Base-by-base conservation (phyloP, 2,797 vertebrate genomes). In the Erpetoichthys calabaricus region DNA sequence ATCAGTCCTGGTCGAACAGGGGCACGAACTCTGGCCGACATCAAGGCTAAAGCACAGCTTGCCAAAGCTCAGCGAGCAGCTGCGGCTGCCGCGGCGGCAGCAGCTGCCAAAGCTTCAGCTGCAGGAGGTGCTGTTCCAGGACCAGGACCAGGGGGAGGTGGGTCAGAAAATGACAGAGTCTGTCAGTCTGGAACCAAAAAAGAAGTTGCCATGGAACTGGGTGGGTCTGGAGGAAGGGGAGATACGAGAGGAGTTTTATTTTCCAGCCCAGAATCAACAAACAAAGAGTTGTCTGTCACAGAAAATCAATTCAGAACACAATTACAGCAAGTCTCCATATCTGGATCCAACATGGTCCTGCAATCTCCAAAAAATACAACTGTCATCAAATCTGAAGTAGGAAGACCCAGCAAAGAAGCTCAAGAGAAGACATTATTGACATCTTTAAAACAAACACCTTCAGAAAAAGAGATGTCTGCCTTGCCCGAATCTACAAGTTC, bases 1-100 rank as follows among this genome's bases (percentile, higher is more conserved):
- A 65, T 80, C 78, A 90, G 89, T 76, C 90, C 91, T 0, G 84
- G 86, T 53, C 86, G 94, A 59, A 92, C 90, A 0, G 92, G 94
- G 56, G 94, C 91, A 70, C 86, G 95, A 62, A 98, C 95, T 50
- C 69, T 99, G 72, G 95, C 95, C 3, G 94, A 99, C 80, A 95
- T 98, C 83, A 99, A 99, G 80, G 94, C 94, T 41, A 90, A 92
- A 81, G 94, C 95, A 53, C 91, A 96, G 65, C 83, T 94, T 44
- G 92, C 92, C 60, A 84, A 88, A 69, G 93, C 91, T 3, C 90
- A 94, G 76, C 80, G 88, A 59, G 91, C 88, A 5, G 94, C 92
- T 0, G 91, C 92, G 0, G 86, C 88, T 0, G 87, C 86, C 0
- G 85, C 82, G 0, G 85, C 87, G 0, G 78, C 80, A 0, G 75